Evolutionary conservation across 2,113 vertebrate genomes (phyloP).

Genomic region (Struthio camelus): DNA sequence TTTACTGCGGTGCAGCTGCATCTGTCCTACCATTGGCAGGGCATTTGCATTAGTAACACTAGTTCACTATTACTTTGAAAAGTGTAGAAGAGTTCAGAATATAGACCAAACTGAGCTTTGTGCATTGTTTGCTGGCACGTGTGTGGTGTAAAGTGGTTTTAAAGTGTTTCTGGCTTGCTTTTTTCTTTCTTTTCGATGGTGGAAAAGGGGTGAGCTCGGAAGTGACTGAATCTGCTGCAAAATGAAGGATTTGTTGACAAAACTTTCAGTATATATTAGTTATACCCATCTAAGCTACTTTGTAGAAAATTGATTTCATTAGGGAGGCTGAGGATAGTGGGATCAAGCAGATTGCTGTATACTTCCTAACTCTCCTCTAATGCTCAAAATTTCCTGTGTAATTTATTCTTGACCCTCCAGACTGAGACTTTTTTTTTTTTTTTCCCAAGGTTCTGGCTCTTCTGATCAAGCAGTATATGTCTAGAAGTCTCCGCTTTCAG

Average conservation of each 20-base stretch:
- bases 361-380: not conserved
- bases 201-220: not conserved
- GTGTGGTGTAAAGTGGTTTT: not conserved
- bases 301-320: not conserved
- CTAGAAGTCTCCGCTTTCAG: not conserved
- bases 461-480: not conserved
- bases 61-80: not conserved
- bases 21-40: not conserved
- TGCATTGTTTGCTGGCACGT: not conserved
- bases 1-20: not conserved
- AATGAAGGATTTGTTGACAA: not conserved
- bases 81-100: not conserved
- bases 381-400: not conserved
- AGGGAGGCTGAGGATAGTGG: not conserved
- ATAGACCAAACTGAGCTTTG: not conserved
- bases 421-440: not conserved
- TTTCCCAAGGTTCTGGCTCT: not conserved
- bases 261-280: not conserved
- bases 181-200: not conserved
- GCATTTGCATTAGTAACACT: not conserved
- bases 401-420: not conserved
- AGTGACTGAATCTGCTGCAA: not conserved
- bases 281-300: not conserved
- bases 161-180: not conserved
- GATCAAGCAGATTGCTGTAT: not conserved